Base-by-base conservation (phyloP, 2,888 invertebrate genomes). In the Coleophora deauratella region DNA sequence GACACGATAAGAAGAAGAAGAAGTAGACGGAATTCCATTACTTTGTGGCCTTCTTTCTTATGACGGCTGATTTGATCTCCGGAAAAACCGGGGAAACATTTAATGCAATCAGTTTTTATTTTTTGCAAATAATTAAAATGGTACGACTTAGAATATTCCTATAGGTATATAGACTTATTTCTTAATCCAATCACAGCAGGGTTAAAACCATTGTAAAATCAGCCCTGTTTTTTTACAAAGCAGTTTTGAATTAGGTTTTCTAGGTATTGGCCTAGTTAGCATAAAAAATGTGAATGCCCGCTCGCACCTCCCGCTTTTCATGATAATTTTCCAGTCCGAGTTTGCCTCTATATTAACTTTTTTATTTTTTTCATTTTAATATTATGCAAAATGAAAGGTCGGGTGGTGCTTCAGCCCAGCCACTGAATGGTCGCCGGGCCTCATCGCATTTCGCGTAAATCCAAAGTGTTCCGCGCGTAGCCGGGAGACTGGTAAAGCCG, bases 361-460 rank as follows among this genome's bases (percentile, higher is more conserved):
- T 66, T 69, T 66, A 61, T 66, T 72, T 77, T n/a, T 67, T 65
- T 52, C 57, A 65, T 62, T 73, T 76, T 76, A 77, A 76, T 79
- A 78, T 70, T 69, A 74, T 76, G 74, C 75, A 69, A 71, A 80
- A 75, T 71, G 69, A 68, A 73, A 71, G 62, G 62, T 55, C 52
- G 55, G 58, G 55, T 52, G 59, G 56, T 63, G 32, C 4, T 12
- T 8, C 27, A 27, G 40, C 32, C 37, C 12, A 63, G 59, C 64
- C 51, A 55, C 57, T 59, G 68, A 72, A 72, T 70, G 62, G 72
- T 59, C 63, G 65, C 58, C 47, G 52, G 58, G 62, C 59, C 72
- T 6, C 71, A 70, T 73, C 68, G 72, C 71, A 70, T 65, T 54
- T 50, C 59, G 54, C 65, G 66, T 70, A 72, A 59, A 76, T 50